Percentiles rank a stretch among this genome's conserved stretches.
Conservation (phyloP, 1,140 invertebrate species). For the Sycophila sp. region DNA sequence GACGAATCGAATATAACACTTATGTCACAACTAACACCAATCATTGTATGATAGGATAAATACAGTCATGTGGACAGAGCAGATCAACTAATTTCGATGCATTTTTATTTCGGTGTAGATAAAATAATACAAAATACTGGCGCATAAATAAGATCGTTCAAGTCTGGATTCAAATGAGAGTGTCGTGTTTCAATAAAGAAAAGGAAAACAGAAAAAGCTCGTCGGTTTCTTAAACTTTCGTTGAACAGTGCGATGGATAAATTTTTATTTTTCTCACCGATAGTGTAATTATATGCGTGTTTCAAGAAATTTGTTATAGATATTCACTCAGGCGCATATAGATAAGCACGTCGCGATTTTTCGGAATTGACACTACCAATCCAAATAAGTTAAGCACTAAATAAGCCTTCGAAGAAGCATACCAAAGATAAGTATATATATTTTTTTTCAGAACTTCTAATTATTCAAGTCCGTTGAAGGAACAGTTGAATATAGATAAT, state of each 20-base stretch:
- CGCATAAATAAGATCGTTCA: constrained; percentile 37
- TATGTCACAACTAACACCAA: constrained; percentile 53
- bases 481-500: not conserved
- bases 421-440: too few relatives aligned
- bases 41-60: constrained; percentile 53
- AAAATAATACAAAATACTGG: constrained; percentile 36
- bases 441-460: too few relatives aligned
- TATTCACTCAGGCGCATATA: too few relatives aligned
- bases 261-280: not conserved
- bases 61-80: constrained; percentile 58
- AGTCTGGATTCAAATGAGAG: not conserved
- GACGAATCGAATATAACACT: constrained; percentile 41
- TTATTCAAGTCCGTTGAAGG: too few relatives aligned
- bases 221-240: too few relatives aligned
- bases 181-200: constrained; percentile 1
- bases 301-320: too few relatives aligned
- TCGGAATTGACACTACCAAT: too few relatives aligned
- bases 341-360: not conserved
- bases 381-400: not conserved
- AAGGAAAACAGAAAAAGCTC: constrained; percentile 23
- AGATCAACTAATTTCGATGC: constrained; percentile 58
- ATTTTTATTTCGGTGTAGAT: constrained; percentile 42
- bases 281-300: constrained; percentile 17
- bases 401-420: too few relatives aligned
- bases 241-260: too few relatives aligned